phyloP scores from a whole-genome alignment of 2,797 vertebrate genomes.

The Spinus pinus region DNA sequence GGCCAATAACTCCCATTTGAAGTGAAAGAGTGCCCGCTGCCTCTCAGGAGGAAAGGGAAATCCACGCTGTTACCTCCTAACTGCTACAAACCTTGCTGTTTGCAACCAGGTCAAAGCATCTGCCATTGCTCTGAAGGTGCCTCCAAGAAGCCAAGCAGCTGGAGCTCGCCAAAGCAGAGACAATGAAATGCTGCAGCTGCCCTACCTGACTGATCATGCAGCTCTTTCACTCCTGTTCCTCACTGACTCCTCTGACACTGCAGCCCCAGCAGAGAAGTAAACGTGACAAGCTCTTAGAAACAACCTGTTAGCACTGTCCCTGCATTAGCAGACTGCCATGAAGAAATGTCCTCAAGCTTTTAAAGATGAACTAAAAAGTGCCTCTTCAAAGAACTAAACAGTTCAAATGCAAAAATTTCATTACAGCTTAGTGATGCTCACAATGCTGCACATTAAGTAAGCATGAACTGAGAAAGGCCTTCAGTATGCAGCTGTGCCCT shows the following conservation, averaged over 20 bases:
- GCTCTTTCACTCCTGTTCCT: slow-evolving; percentile 2
- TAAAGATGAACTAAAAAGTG: not conserved
- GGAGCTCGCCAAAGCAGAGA: not conserved
- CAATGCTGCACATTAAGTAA: not conserved
- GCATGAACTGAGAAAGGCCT: not conserved
- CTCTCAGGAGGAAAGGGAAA: not conserved
- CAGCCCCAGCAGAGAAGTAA: not conserved
- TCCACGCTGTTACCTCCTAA: not conserved
- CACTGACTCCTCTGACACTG: not conserved
- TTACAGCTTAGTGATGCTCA: not conserved
- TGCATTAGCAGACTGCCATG: not conserved
- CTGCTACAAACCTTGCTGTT: not conserved
- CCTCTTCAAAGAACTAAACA: not conserved
- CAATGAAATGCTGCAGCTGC: not conserved
- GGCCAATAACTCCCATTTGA: not conserved
- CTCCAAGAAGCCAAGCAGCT: not conserved
- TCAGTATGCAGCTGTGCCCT: not conserved
- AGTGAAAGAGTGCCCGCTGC: not conserved
- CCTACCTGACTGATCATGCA: slow-evolving; percentile 4
- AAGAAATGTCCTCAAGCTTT: slow-evolving; percentile 21
- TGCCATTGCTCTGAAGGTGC: not conserved
- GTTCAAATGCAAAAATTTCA: not conserved
- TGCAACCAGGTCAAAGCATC: not conserved
- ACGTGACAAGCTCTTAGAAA: not conserved
- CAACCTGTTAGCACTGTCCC: slow-evolving; percentile 18